Conservation (phyloP, 2,888 invertebrate species). For the Drosophila anceps region DNA sequence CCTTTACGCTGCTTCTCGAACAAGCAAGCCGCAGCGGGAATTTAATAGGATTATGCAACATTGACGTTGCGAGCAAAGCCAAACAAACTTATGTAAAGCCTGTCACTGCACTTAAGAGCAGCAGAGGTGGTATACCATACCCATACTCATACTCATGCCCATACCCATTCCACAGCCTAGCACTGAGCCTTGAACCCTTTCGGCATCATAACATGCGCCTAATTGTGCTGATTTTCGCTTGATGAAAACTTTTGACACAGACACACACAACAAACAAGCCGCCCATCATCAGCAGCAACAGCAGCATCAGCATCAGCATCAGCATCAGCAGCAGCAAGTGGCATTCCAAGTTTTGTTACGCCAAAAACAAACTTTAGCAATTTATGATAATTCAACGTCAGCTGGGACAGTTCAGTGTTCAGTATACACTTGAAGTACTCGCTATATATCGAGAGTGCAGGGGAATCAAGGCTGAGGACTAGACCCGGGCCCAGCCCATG, state of each 20-base stretch:
- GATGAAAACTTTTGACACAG: slow-evolving; percentile 71
- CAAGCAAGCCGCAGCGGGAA: slow-evolving; percentile 65
- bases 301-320: slow-evolving; percentile 41
- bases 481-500: slow-evolving; percentile 37
- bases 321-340: slow-evolving; percentile 42
- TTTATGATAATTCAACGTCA: slow-evolving; percentile 84
- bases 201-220: slow-evolving; percentile 60
- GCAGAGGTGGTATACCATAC: background rate
- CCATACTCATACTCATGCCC: background rate
- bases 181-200: slow-evolving; percentile 53
- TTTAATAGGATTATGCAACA: slow-evolving; percentile 81
- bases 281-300: slow-evolving; percentile 47
- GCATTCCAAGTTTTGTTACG: slow-evolving; percentile 71
- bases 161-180: background rate
- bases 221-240: slow-evolving; percentile 77
- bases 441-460: slow-evolving; percentile 28
- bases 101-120: slow-evolving; percentile 64
- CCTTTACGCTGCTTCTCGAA: slow-evolving; percentile 58
- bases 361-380: slow-evolving; percentile 81
- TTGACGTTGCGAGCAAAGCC: slow-evolving; percentile 47
- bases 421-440: slow-evolving; percentile 56
- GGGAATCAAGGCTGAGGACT: slow-evolving; percentile 38
- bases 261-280: slow-evolving; percentile 41
- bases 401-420: slow-evolving; percentile 82
- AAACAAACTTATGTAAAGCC: slow-evolving; percentile 74